Base-by-base conservation (phyloP, 2,888 invertebrate species). In the Drosophila pseudotakahashii region DNA sequence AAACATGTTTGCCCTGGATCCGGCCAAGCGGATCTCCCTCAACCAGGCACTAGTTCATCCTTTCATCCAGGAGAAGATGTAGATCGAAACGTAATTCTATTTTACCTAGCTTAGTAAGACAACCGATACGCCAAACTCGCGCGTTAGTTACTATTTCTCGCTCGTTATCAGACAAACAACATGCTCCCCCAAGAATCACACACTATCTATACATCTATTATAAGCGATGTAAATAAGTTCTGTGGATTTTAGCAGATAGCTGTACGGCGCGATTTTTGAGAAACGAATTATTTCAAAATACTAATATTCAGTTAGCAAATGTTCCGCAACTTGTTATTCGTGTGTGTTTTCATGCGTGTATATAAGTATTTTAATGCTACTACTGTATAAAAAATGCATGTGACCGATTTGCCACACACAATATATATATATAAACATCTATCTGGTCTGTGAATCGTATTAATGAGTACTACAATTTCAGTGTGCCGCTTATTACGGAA, bases 51-150 rank as follows among this genome's bases (percentile, higher is more conserved):
- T 99, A 57, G 95, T 96, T 23, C 99, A 99, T 93, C 96, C 98
- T 0, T 99, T 99, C 92, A 98, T 99, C 90, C 97, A 97, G 93
- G 99, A 99, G 91, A 98, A 96, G 93, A 97, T 97, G 91, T 96
- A 92, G 81, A 70, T 37, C 44, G 47, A 76, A 79, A 83, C 73
- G 87, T 88, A 87, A 88, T 79, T 80, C 66, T 71, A 74, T 62
- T 80, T 78, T 32, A n/a, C 50, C 51, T 88, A 84, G 83, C 7
- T 34, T 5, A 26, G 45, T 84, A 84, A 88, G 86, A 54, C 23
- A 42, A 50, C 16, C 32, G 14, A 67, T 41, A 41, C 26, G 45
- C 67, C 67, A 34, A 50, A 45, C 32, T 32, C 70, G 55, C 45
- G 37, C 45, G 37, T 52, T 71, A 72, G 57, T 50, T 53, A 34